Conservation (phyloP, 2,797 vertebrate species). For the Acanthurus lineatus region DNA sequence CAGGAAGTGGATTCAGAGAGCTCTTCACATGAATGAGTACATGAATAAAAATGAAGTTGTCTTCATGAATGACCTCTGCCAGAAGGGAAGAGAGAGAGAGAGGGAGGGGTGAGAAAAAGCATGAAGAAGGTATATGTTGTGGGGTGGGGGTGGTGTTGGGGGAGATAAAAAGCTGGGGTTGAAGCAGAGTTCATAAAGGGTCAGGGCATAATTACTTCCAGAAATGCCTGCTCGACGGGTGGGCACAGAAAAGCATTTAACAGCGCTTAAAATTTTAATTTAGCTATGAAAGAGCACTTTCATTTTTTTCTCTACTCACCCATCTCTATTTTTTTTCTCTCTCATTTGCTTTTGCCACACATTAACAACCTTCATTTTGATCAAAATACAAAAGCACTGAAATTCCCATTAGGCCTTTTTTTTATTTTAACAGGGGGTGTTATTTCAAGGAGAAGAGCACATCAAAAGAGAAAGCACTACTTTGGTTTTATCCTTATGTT, state of each 20-base stretch:
- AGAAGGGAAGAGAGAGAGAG: slow-evolving; percentile 19
- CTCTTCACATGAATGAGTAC: slow-evolving; percentile 66
- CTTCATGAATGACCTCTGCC: slow-evolving; percentile 71
- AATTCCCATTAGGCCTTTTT: slow-evolving; percentile 72
- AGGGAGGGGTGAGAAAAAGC: slow-evolving; percentile 16
- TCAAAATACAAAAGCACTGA: slow-evolving; percentile 73
- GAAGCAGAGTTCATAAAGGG: slow-evolving; percentile 63
- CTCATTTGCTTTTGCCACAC: slow-evolving; percentile 63
- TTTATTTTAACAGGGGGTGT: slow-evolving; percentile 30
- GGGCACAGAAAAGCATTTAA: slow-evolving; percentile 73
- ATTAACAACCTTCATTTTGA: slow-evolving; percentile 74
- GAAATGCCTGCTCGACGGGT: slow-evolving; percentile 71
- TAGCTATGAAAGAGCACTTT: slow-evolving; percentile 63
- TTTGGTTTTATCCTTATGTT: slow-evolving; percentile 67
- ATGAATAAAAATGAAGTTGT: slow-evolving; percentile 74
- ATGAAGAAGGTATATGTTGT: slow-evolving; percentile 29
- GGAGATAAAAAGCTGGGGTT: slow-evolving; percentile 62
- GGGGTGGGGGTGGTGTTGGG: too few relatives aligned
- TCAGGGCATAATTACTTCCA: slow-evolving; percentile 74
- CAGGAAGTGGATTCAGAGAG: slow-evolving; percentile 65
- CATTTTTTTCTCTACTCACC: slow-evolving; percentile 22
- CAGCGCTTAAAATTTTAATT: slow-evolving; percentile 73
- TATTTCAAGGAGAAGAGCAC: slow-evolving; percentile 54
- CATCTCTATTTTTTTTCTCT: slow-evolving; percentile 30
- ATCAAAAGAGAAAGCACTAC: slow-evolving; percentile 61